Percentiles rank a stretch among this genome's conserved stretches.
phyloP scores from a whole-genome alignment of 2,113 vertebrate species.

The Pogona vitticeps region DNA sequence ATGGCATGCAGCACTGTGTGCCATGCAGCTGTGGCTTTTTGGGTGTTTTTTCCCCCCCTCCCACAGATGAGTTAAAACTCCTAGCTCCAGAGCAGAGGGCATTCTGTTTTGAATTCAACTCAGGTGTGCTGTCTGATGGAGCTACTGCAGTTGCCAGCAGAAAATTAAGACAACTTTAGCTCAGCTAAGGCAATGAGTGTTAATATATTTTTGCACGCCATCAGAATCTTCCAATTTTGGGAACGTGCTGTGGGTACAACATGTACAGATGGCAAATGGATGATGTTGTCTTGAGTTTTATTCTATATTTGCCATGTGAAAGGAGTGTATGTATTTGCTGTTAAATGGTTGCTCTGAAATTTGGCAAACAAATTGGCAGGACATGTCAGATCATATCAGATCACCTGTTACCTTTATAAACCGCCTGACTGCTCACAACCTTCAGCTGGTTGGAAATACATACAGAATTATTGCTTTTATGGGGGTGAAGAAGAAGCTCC shows the following conservation, averaged over 20 bases:
- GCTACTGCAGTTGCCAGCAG: constrained; percentile 62
- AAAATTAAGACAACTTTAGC: constrained; percentile 76
- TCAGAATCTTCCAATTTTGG: constrained; percentile 63
- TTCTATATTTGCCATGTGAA: constrained; percentile 46
- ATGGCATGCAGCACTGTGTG: constrained; percentile 14
- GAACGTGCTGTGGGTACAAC: constrained; percentile 57
- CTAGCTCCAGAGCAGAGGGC: constrained; percentile 28
- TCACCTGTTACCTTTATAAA: neutral
- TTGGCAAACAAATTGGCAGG: constrained; percentile 34
- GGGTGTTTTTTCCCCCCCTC: constrained; percentile 33
- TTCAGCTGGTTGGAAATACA: neutral
- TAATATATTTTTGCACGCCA: constrained; percentile 67
- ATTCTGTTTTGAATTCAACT: constrained; percentile 64
- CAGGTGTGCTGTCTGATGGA: constrained; percentile 61
- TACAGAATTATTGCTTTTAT: constrained; percentile 40
- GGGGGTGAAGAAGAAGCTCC: constrained; percentile 37
- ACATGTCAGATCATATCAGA: neutral
- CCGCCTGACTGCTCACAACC: neutral
- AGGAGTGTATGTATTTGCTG: constrained; percentile 2
- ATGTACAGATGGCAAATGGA: constrained; percentile 10
- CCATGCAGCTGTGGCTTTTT: neutral
- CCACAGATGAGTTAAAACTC: constrained; percentile 41
- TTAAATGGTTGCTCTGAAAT: constrained; percentile 9
- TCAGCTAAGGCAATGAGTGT: constrained; percentile 59
- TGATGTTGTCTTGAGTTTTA: constrained; percentile 18